A percentile compares a stretch with the other conserved stretches of the same genome.
Conservation (phyloP, 2,888 invertebrate genomes). For the Liposcelis brunnea region DNA sequence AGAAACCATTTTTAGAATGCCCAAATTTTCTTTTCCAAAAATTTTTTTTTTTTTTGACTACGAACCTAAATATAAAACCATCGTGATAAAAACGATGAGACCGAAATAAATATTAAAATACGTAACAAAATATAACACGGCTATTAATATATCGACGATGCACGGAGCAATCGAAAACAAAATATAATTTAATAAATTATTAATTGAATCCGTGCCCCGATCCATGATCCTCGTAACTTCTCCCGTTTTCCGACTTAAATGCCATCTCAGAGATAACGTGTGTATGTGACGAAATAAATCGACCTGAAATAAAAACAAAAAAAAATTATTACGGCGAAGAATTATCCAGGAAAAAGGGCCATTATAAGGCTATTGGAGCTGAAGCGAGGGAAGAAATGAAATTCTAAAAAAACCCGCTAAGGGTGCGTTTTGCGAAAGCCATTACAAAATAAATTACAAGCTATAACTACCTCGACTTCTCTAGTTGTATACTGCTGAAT, state of each 20-base stretch:
- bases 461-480: conserved; percentile 75
- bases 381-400: conserved; percentile 3
- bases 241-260: conserved; percentile 85
- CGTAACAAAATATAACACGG: conserved; percentile 72
- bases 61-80: conserved; percentile 83
- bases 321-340: no score
- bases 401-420: no score
- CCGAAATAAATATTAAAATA: conserved; percentile 91
- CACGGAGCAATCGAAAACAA: conserved; percentile 89
- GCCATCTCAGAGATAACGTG: conserved; percentile 83
- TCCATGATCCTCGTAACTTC: conserved; percentile 95
- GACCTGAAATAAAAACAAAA: conserved; percentile 34
- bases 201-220: conserved; percentile 90
- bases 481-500: conserved; percentile 92
- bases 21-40: neutral
- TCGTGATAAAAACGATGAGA: conserved; percentile 82
- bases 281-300: conserved; percentile 79
- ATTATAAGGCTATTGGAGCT: neutral
- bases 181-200: conserved; percentile 79
- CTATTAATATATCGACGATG: conserved; percentile 78
- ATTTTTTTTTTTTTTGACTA: conserved; percentile 16
- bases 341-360: no score
- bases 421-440: conserved; percentile 1
- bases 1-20: conserved; percentile 1
- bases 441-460: conserved; percentile 8